Evolutionary conservation across 2,797 vertebrate species (phyloP), one percentile per base, ranked within the genome.

Genomic region (Cossypha heuglini): DNA sequence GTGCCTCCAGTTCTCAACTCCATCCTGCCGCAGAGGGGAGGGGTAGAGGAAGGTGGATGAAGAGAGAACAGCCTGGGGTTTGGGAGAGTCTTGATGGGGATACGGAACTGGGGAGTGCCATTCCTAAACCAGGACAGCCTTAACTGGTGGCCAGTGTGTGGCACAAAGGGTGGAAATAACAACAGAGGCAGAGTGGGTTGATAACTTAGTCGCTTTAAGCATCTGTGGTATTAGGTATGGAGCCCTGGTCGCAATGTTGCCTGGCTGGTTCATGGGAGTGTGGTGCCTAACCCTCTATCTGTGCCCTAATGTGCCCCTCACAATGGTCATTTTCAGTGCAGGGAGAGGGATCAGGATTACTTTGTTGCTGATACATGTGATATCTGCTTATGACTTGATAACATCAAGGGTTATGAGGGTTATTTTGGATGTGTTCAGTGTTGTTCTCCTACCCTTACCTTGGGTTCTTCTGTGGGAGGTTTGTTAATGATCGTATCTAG

Each of bases 381-480:
- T 51, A 43, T 1, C 45, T 51, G 18, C 26, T 51, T 24, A 24
- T 11, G 13, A 33, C 14, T 21, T 26, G 11, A 5, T 58, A 58
- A 7, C 37, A 66, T 51, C 31, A 26, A 37, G 37, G 43, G 15
- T 45, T 43, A 0, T 22, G 22, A 26, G 17, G 18, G 3, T 49
- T 14, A 12, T 66, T 66, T 51, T 31, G 52, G 26, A 11, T 58
- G 18, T 51, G 11, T 17, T 66, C 31, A 21, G 31, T 57, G 21
- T 28, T 58, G 42, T 16, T 84, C 21, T 84, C 37, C 31, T 43
- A 0, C 18, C 11, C 15, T n/a, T 37, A 37, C 18, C 31, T 49
- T 0, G 0, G 35, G 7, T 42, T 16, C 37, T 42, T 42, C 10
- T 5, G 2, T 66, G n/a, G n/a, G 5, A 5, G 58, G 15, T n/a